These are phyloP conservation scores for Zele albiditarsus DNA, from an alignment of 2,888 invertebrate species.

Conservation along the genomic window DNA sequence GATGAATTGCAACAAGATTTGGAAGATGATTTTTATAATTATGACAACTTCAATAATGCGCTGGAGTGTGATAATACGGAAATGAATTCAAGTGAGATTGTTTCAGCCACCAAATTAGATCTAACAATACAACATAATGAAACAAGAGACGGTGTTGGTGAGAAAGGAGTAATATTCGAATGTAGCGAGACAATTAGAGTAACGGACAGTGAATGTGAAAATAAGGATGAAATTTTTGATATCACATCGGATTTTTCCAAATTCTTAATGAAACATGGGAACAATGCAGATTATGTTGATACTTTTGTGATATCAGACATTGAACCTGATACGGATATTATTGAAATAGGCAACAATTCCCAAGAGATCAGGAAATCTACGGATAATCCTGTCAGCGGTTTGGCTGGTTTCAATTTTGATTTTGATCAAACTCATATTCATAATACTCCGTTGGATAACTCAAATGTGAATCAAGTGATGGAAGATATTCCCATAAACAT, in stretches of 20 bases:
- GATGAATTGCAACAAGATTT: constrained; percentile 57
- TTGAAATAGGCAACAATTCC: constrained; percentile 42
- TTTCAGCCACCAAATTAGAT: constrained; percentile 11
- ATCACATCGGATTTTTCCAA: constrained; percentile 47
- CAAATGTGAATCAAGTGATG: background rate
- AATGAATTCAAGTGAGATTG: background rate
- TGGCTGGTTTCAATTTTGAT: constrained; percentile 53
- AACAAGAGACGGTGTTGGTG: constrained; percentile 6
- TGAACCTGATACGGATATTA: constrained; percentile 42
- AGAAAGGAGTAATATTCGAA: constrained; percentile 17
- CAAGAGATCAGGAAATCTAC: constrained; percentile 30
- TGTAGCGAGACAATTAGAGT: constrained; percentile 21
- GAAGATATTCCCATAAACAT: constrained; percentile 14
- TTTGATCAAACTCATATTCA: constrained; percentile 45
- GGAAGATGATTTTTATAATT: constrained; percentile 64
- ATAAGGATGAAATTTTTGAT: constrained; percentile 32
- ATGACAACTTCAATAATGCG: constrained; percentile 60
- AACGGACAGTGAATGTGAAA: constrained; percentile 37
- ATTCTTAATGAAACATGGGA: constrained; percentile 48
- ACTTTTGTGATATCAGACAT: constrained; percentile 48
- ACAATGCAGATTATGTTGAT: constrained; percentile 41
- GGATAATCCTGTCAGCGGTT: constrained; percentile 44
- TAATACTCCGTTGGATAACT: constrained; percentile 37
- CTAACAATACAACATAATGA: background rate
- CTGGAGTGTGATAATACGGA: constrained; percentile 50